Percentiles rank a stretch among this genome's conserved stretches.
phyloP scores from a whole-genome alignment of 2,797 vertebrate species.

The Nannoperca australis region DNA sequence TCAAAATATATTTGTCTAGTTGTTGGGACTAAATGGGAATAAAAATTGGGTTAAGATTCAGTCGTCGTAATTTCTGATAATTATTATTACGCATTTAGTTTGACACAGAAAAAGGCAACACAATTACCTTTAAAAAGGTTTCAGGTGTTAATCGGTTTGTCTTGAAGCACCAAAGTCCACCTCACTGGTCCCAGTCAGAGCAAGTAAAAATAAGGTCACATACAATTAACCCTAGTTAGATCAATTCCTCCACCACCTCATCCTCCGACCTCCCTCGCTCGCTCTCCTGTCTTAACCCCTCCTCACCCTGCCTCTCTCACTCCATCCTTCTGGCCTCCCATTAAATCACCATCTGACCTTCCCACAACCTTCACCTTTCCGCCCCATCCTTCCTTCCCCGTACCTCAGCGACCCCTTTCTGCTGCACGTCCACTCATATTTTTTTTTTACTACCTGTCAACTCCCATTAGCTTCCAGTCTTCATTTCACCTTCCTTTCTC shows the following conservation, averaged over 20 bases:
- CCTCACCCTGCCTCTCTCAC: constrained; percentile 28
- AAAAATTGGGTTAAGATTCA: background rate
- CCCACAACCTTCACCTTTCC: constrained; percentile 59
- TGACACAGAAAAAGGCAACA: background rate
- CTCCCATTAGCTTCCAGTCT: constrained; percentile 19
- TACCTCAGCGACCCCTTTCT: background rate
- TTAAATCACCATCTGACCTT: constrained; percentile 57
- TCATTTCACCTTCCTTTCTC: constrained; percentile 23
- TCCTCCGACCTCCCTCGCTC: constrained; percentile 10
- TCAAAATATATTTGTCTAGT: background rate
- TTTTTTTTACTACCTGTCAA: constrained; percentile 34
- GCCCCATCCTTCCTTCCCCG: constrained; percentile 19
- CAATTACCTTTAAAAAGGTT: background rate
- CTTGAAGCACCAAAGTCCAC: background rate
- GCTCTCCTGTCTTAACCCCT: background rate
- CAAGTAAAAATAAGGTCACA: background rate
- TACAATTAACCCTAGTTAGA: constrained; percentile 27
- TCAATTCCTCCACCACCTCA: constrained; percentile 1
- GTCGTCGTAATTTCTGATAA: background rate
- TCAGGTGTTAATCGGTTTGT: background rate
- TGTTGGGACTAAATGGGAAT: no score
- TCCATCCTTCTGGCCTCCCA: constrained; percentile 32
- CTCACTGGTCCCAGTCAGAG: background rate
- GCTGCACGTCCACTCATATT: background rate
- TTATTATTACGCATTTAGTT: background rate